phyloP scores from a whole-genome alignment of 2,113 vertebrate genomes.

The Podarcis muralis region DNA sequence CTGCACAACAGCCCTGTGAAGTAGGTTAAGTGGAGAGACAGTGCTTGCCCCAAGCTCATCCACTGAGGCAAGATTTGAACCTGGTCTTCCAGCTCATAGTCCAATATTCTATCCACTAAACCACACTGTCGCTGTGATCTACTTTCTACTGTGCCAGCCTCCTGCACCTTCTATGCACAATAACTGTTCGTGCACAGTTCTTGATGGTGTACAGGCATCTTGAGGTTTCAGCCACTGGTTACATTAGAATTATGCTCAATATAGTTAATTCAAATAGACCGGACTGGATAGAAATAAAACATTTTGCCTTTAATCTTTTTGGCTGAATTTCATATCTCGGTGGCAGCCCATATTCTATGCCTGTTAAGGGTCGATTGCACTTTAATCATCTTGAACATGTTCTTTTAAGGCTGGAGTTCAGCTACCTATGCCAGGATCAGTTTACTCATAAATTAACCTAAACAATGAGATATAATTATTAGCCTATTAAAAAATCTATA shows the following conservation, averaged over 20 bases:
- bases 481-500: not conserved
- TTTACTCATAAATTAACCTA: slow-evolving; percentile 12
- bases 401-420: slow-evolving; percentile 6
- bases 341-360: not conserved
- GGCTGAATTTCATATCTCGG: slow-evolving; percentile 47
- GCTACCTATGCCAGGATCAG: slow-evolving; percentile 26
- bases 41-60: no score
- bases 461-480: slow-evolving; percentile 34
- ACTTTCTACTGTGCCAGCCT: not conserved
- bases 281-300: slow-evolving; percentile 36
- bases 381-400: not conserved
- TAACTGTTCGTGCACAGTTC: not conserved
- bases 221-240: not conserved
- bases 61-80: no score
- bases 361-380: slow-evolving; percentile 9
- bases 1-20: no score
- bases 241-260: slow-evolving; percentile 18
- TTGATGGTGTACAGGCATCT: not conserved
- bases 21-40: no score
- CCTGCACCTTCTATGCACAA: not conserved
- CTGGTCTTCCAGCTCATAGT: no score
- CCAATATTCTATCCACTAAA: no score
- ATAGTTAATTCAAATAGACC: slow-evolving; percentile 38
- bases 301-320: slow-evolving; percentile 43
- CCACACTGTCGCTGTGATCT: not conserved